phyloP scores from a whole-genome alignment of 1,140 invertebrate species.

The Listronotus oregonensis region DNA sequence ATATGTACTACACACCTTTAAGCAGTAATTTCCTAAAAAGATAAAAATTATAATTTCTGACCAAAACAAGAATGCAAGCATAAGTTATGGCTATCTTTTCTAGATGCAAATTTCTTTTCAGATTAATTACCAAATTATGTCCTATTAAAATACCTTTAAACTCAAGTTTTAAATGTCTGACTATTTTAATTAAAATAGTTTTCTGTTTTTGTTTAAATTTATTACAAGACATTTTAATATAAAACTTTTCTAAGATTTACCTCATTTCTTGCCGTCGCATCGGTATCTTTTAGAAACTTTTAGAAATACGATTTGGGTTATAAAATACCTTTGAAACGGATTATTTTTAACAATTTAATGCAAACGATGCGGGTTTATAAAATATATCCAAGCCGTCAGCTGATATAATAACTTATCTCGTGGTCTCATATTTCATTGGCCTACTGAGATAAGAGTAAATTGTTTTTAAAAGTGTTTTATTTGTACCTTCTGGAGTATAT shows the following conservation, averaged over 20 bases:
- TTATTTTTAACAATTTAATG: too few species aligned
- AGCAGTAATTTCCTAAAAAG: too few species aligned
- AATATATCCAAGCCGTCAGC: slow-evolving; percentile 3
- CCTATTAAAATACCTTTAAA: slow-evolving; percentile 25
- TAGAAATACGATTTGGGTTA: too few species aligned
- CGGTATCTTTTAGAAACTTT: too few species aligned
- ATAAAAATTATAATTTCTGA: slow-evolving; percentile 5
- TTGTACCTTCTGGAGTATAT: too few species aligned
- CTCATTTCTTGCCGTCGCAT: too few species aligned
- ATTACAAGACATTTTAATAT: too few species aligned
- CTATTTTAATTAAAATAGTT: slow-evolving; percentile 9
- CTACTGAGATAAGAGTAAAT: slow-evolving; percentile 19
- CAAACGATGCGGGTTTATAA: slow-evolving; percentile 2
- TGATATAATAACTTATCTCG: slow-evolving; percentile 16
- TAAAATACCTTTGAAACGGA: too few species aligned
- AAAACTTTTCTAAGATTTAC: too few species aligned
- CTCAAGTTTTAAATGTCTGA: background rate
- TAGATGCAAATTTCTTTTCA: slow-evolving; percentile 16
- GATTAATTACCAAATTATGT: slow-evolving; percentile 22
- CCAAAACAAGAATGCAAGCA: slow-evolving; percentile 2
- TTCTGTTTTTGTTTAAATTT: slow-evolving; percentile 2
- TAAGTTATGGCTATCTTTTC: slow-evolving; percentile 9
- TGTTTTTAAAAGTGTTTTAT: background rate
- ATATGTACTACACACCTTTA: too few species aligned
- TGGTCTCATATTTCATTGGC: slow-evolving; percentile 12